Conservation (phyloP, 1,140 invertebrate species). For the Trichogramma pretiosum region DNA sequence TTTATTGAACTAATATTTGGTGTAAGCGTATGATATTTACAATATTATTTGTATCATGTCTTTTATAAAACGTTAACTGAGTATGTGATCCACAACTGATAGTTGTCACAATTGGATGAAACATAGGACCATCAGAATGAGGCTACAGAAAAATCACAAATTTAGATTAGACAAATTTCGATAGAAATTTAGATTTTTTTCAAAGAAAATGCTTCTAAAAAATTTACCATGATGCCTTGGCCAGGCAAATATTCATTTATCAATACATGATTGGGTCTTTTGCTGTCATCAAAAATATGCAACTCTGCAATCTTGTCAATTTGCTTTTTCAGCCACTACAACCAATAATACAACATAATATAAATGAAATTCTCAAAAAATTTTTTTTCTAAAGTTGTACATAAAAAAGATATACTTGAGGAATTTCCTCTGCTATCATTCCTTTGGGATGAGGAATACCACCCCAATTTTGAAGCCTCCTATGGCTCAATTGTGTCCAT, state of each 20-base stretch:
- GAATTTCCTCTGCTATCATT: constrained; percentile 88
- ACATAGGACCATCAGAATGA: constrained; percentile 90
- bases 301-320: constrained; percentile 65
- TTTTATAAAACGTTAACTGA: constrained; percentile 74
- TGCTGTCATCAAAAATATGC: constrained; percentile 64
- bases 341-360: constrained; percentile 26
- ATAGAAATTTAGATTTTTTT: constrained; percentile 11
- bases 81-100: constrained; percentile 86
- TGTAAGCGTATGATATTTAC: constrained; percentile 17
- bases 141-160: constrained; percentile 47
- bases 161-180: constrained; percentile 14
- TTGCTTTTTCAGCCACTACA: constrained; percentile 71
- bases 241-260: constrained; percentile 92
- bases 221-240: constrained; percentile 78
- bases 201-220: constrained; percentile 3
- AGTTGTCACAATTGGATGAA: constrained; percentile 86
- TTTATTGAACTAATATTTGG: neutral
- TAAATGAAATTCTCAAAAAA: neutral
- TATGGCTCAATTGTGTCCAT: constrained; percentile 87
- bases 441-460: constrained; percentile 86
- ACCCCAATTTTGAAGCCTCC: constrained; percentile 93
- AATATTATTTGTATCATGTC: constrained; percentile 33
- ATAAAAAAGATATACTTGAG: constrained; percentile 34
- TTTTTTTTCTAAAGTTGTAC: neutral
- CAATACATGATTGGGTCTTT: constrained; percentile 83